Evolutionary conservation across 2,797 vertebrate genomes (phyloP).

Genomic region (Parauchenoglanis punctatus): DNA sequence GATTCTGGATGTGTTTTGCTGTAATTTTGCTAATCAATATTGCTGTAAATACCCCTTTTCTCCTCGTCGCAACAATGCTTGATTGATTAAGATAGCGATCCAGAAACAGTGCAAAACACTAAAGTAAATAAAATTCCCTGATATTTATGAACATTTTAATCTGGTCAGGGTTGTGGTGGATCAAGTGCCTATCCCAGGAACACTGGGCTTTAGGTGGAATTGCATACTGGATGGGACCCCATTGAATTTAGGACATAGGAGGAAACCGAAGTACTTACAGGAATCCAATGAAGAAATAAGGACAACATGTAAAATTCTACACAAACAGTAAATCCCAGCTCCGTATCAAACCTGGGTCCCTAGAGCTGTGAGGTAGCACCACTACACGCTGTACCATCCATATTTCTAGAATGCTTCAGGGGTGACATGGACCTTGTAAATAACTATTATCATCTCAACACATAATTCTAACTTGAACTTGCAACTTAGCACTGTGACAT

Average conservation of each 20-base stretch:
- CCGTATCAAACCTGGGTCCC: background rate
- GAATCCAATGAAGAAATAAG: background rate
- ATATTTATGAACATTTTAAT: background rate
- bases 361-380: background rate
- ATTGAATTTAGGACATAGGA: background rate
- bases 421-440: background rate
- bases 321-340: background rate
- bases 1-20: background rate
- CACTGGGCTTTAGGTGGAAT: background rate
- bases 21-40: background rate
- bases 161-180: background rate
- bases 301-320: background rate
- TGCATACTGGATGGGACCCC: too few species aligned
- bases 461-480: conserved; percentile 10
- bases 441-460: background rate
- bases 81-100: background rate
- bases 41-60: background rate
- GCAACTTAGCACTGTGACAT: background rate
- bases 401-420: background rate
- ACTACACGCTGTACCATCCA: background rate
- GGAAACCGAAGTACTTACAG: background rate
- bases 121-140: background rate
- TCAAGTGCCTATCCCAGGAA: background rate
- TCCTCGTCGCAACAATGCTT: background rate
- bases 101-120: background rate